Conservation (phyloP, 2,888 invertebrate genomes). For the Notodonta ziczac region DNA sequence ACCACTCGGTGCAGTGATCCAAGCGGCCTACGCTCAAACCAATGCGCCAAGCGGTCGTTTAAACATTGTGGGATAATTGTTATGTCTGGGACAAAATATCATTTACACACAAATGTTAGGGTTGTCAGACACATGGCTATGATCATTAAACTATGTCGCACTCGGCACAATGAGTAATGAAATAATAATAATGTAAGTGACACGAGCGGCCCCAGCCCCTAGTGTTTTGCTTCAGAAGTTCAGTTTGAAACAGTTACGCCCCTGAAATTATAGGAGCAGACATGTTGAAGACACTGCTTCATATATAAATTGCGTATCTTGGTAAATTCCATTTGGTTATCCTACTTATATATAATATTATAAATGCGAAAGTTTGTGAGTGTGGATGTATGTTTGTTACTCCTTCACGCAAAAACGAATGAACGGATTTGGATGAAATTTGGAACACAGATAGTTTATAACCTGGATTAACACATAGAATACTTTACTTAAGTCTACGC, state of each 20-base stretch:
- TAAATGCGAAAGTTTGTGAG: too few relatives aligned
- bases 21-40: too few relatives aligned
- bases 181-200: background rate
- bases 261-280: background rate
- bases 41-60: too few relatives aligned
- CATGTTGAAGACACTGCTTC: background rate
- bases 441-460: too few relatives aligned
- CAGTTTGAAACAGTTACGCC: background rate
- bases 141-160: constrained; percentile 4
- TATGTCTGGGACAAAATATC: background rate
- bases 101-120: constrained; percentile 2
- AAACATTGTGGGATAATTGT: background rate
- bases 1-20: too few relatives aligned
- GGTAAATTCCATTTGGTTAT: too few relatives aligned
- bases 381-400: too few relatives aligned
- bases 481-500: too few relatives aligned
- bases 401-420: too few relatives aligned
- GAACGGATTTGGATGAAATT: too few relatives aligned
- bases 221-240: background rate
- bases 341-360: too few relatives aligned
- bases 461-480: too few relatives aligned
- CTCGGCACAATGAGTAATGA: background rate
- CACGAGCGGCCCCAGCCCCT: background rate
- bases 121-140: background rate
- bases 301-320: background rate